Percentiles rank a stretch among this genome's conserved stretches.
phyloP scores from a whole-genome alignment of 2,113 vertebrate genomes.

The Anguilla japonica region DNA sequence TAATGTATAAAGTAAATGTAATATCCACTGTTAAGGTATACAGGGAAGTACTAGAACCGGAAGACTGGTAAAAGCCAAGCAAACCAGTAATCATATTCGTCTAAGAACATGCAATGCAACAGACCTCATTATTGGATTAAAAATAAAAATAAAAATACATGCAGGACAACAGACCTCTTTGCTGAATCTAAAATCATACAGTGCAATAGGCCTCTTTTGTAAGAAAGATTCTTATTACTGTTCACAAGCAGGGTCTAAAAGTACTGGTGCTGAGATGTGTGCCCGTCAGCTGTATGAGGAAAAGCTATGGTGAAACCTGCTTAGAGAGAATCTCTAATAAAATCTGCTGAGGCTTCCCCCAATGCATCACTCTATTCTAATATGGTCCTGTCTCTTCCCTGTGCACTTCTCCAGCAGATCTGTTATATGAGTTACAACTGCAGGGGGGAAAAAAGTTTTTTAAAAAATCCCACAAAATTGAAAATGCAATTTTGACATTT shows the following conservation, averaged over 20 bases:
- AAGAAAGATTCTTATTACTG: neutral
- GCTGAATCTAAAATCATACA: no score
- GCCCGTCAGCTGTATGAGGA: neutral
- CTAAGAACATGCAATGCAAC: no score
- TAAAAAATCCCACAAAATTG: neutral
- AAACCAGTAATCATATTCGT: neutral
- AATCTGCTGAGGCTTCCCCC: neutral
- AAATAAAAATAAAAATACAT: no score
- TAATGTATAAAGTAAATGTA: neutral
- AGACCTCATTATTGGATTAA: no score
- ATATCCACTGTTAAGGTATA: neutral
- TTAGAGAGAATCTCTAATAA: neutral
- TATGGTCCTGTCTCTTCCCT: neutral
- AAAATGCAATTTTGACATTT: no score
- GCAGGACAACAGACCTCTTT: no score
- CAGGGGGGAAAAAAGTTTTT: no score
- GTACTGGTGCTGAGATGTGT: neutral
- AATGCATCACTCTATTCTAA: neutral
- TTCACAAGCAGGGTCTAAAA: neutral
- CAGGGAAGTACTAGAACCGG: neutral
- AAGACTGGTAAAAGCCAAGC: neutral
- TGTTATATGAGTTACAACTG: neutral
- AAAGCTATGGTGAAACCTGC: neutral
- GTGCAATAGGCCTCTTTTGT: neutral
- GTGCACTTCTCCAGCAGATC: neutral